Evolutionary conservation across 2,888 invertebrate species (phyloP).

Genomic region (Chalcosyrphus nemorum): DNA sequence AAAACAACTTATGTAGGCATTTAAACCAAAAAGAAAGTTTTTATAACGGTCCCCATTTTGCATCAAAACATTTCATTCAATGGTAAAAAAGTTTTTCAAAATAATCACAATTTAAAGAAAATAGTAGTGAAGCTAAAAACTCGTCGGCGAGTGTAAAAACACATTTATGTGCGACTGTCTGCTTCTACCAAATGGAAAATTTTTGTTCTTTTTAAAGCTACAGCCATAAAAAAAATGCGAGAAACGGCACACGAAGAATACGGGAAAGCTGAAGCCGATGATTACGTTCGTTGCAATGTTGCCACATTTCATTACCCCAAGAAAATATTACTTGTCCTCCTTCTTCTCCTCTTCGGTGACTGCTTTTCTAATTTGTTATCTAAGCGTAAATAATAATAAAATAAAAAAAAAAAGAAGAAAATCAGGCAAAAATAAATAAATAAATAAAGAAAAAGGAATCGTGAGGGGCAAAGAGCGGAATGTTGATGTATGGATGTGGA

Average conservation of each 20-base stretch:
- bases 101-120: too few relatives aligned
- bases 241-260: slow-evolving; percentile 25
- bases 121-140: too few relatives aligned
- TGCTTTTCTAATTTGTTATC: slow-evolving; percentile 46
- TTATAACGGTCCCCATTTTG: too few relatives aligned
- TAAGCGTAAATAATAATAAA: slow-evolving; percentile 35
- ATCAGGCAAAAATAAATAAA: slow-evolving; percentile 47
- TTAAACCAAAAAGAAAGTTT: too few relatives aligned
- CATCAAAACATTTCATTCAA: too few relatives aligned
- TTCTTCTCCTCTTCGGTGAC: background rate
- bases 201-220: slow-evolving; percentile 36
- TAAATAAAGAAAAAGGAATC: slow-evolving; percentile 28
- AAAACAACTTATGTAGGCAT: too few relatives aligned
- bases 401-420: slow-evolving; percentile 21
- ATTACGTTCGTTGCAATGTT: slow-evolving; percentile 45
- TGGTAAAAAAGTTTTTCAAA: too few relatives aligned
- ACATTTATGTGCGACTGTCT: background rate
- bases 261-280: slow-evolving; percentile 51
- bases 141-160: too few relatives aligned
- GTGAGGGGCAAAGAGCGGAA: background rate
- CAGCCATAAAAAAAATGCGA: background rate
- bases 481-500: slow-evolving; percentile 18
- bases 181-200: slow-evolving; percentile 35
- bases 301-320: slow-evolving; percentile 35
- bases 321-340: background rate